Evolutionary conservation across 1,140 invertebrate species (phyloP), one percentile per base, ranked within the genome.

Genomic region (Calephelis virginiensis): DNA sequence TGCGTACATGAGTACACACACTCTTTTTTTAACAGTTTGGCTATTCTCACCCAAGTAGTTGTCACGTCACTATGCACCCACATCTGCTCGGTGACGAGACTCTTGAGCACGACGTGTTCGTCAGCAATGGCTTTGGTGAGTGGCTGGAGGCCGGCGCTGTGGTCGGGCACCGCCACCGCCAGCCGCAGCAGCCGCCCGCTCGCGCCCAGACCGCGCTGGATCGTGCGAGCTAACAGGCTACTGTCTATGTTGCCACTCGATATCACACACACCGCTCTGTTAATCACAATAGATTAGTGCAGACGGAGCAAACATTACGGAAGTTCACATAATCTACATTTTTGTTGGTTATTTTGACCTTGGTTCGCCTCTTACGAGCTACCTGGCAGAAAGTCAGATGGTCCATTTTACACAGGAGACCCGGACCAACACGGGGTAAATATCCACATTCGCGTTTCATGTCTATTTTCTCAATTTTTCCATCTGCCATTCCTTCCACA

Each of bases 1-100:
- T n/a, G n/a, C n/a, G n/a, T n/a, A n/a, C n/a, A n/a, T n/a, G n/a
- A n/a, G n/a, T n/a, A n/a, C n/a, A n/a, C n/a, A n/a, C n/a, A n/a
- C n/a, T n/a, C n/a, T n/a, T n/a, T n/a, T 28, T 28, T 28, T 28
- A 3, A 28, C 28, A 6, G 40, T 43, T 43, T 43, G 6, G 40
- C 7, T 43, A 7, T 43, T 69, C 77, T 38, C 66, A 86, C 88
- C 86, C 83, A 88, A 72, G 84, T 88, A 56, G 78, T 77, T 0
- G 71, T 74, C 38, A 88, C 73, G 43, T 89, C 86, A 47, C 77
- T 83, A 63, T 89, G 81, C 12, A 89, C 78, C 84, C 86, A 89
- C 78, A 86, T 82, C 65, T 88, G 88, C 53, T 90, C 88, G 0
- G 88, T 90, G 40, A 81, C 77, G 8, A 90, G 50, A 62, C 85